Evolutionary conservation across 35 echinoderm and acorn worm genomes (phyloP), one percentile per base, ranked within the genome.

Genomic region (Lytechinus variegatus): DNA sequence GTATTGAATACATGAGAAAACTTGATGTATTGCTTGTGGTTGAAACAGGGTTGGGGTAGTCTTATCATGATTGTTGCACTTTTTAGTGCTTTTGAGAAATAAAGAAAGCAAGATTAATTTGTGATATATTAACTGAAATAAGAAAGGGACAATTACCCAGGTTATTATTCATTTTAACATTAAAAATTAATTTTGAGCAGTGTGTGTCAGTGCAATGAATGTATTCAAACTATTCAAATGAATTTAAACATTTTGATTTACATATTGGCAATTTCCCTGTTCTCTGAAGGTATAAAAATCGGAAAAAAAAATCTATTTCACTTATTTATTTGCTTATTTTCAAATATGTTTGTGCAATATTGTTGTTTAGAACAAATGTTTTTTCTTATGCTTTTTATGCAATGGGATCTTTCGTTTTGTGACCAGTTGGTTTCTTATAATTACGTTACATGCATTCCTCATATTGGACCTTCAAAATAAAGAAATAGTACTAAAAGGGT

Each of bases 321-420:
- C 61, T 24, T n/a, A 24, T 79, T 19, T 79, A 19, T 79, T 79
- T 79, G 19, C 66, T n/a, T 19, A 79, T 79, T 79, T 79, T 79
- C 66, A 79, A n/a, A 79, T 79, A 79, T 24, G 66, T 79, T 79
- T 19, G 66, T 79, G 66, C 66, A 79, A 79, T 79, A 79, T 79
- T 79, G 16, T 79, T 16, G 19, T 79, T 79, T 79, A 16, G n/a
- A n/a, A 21, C 66, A 79, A 4, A n/a, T 16, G 19, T 24, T 16
- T 79, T 44, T 24, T 79, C 21, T 79, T 60, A 7, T 60, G 57
- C 33, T 44, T 60, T 79, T 79, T 79, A 79, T 79, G 66, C 66
- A 79, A 79, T 79, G 16, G n/a, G 19, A 79, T 79, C 21, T 7
- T 79, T 79, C 16, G 24, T 79, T 19, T 79, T 79, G 21, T 24